These are phyloP conservation scores for Nemotelus pantherinus DNA, from an alignment of 2,888 invertebrate species.

Conservation along the genomic window DNA sequence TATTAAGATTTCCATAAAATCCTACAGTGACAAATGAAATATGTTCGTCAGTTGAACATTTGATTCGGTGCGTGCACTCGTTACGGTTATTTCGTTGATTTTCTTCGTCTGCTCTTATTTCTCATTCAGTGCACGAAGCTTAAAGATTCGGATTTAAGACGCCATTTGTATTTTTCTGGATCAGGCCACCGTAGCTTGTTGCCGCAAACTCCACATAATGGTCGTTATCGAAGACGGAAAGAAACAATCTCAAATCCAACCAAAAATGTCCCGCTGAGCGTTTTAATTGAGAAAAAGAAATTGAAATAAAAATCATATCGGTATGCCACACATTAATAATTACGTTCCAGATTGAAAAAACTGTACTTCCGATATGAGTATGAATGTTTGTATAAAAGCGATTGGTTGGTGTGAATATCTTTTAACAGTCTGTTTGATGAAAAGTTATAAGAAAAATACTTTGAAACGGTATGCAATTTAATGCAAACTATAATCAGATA, in stretches of 20 bases:
- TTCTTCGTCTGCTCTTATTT: conserved; percentile 25
- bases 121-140: neutral
- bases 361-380: conserved; percentile 24
- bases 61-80: conserved; percentile 42
- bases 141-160: neutral
- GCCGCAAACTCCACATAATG: conserved; percentile 14
- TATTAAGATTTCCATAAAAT: conserved; percentile 18
- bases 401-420: too few species aligned
- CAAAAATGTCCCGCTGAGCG: conserved; percentile 46
- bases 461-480: too few species aligned
- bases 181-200: conserved; percentile 24
- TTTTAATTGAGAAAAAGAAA: conserved; percentile 46
- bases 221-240: conserved; percentile 34
- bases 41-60: conserved; percentile 40
- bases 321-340: neutral
- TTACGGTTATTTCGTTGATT: conserved; percentile 32
- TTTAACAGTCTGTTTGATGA: too few species aligned
- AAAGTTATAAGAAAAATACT: too few species aligned
- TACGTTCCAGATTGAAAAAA: conserved; percentile 29
- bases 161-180: conserved; percentile 11
- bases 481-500: too few species aligned
- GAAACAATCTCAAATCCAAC: conserved; percentile 40
- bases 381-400: neutral
- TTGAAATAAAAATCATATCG: conserved; percentile 14
- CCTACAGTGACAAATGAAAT: conserved; percentile 38